Conservation (phyloP, 2,888 invertebrate genomes). For the Synergus gifuensis region DNA sequence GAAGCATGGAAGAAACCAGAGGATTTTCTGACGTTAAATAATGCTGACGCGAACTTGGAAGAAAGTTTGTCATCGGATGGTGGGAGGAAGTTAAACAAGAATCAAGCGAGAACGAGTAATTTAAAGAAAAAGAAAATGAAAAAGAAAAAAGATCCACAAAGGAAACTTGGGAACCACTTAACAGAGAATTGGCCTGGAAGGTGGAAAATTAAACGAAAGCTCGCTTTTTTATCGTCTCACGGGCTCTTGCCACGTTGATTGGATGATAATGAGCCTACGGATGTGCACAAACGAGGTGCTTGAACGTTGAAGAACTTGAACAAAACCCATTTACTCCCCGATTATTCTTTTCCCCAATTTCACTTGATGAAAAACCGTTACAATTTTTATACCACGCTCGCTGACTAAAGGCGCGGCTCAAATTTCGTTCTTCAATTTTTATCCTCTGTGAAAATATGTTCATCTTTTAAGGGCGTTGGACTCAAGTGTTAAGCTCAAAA, state of each 20-base stretch:
- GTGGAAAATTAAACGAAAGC: constrained; percentile 44
- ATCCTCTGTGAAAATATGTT: constrained; percentile 23
- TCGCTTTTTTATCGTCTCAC: constrained; percentile 44
- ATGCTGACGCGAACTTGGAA: constrained; percentile 33
- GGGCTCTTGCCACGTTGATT: constrained; percentile 52
- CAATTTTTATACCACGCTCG: constrained; percentile 6
- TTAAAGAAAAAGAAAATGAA: constrained; percentile 35
- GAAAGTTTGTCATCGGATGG: constrained; percentile 39
- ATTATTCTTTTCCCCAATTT: constrained; percentile 39
- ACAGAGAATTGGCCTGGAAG: constrained; percentile 43
- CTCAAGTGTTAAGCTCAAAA: too few species aligned
- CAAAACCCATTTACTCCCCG: constrained; percentile 43
- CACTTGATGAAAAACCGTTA: constrained; percentile 29
- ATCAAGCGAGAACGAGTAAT: constrained; percentile 46
- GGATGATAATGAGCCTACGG: constrained; percentile 57
- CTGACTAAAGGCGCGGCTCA: neutral
- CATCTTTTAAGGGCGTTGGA: neutral
- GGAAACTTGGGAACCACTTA: constrained; percentile 49
- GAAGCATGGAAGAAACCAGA: constrained; percentile 35
- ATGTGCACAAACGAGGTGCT: constrained; percentile 46
- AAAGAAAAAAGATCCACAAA: constrained; percentile 6
- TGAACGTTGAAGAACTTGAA: constrained; percentile 54
- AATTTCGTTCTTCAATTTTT: constrained; percentile 37
- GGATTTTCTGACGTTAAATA: constrained; percentile 40
- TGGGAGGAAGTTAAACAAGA: constrained; percentile 29